Percentiles rank a stretch among this genome's conserved stretches.
phyloP scores from a whole-genome alignment of 2,888 invertebrate genomes.

The Emmelina monodactyla region DNA sequence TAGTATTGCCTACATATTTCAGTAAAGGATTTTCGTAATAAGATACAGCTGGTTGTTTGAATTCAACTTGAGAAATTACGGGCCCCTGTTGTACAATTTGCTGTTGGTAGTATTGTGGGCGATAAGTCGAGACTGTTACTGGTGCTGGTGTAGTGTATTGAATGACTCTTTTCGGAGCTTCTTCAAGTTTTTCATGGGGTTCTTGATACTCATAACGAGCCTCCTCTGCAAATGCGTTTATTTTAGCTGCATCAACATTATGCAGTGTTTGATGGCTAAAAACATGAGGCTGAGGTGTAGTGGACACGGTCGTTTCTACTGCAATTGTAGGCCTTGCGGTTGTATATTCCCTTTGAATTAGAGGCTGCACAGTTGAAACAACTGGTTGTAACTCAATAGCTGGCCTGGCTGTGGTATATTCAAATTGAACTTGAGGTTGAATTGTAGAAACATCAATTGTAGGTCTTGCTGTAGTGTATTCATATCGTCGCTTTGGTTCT shows the following conservation, averaged over 20 bases:
- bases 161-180: conserved; percentile 25
- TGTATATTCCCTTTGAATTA: conserved; percentile 11
- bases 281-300: conserved; percentile 37
- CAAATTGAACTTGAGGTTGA: conserved; percentile 25
- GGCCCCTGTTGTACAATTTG: conserved; percentile 45
- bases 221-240: conserved; percentile 27
- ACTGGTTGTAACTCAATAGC: conserved; percentile 5
- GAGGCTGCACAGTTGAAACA: conserved; percentile 6
- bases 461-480: too few species aligned
- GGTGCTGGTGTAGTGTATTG: conserved; percentile 34
- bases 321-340: background rate
- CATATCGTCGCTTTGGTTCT: too few species aligned
- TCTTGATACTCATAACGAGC: conserved; percentile 19
- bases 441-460: conserved; percentile 30
- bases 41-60: conserved; percentile 28
- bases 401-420: conserved; percentile 8
- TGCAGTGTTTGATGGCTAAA: conserved; percentile 38
- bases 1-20: conserved; percentile 31
- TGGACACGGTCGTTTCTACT: conserved; percentile 23
- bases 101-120: conserved; percentile 39
- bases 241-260: conserved; percentile 32
- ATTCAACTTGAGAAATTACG: conserved; percentile 26
- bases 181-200: conserved; percentile 28
- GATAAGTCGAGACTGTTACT: conserved; percentile 30
- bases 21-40: conserved; percentile 43